Conservation (phyloP, 2,113 vertebrate species). For the Acrocephalus kingi region DNA sequence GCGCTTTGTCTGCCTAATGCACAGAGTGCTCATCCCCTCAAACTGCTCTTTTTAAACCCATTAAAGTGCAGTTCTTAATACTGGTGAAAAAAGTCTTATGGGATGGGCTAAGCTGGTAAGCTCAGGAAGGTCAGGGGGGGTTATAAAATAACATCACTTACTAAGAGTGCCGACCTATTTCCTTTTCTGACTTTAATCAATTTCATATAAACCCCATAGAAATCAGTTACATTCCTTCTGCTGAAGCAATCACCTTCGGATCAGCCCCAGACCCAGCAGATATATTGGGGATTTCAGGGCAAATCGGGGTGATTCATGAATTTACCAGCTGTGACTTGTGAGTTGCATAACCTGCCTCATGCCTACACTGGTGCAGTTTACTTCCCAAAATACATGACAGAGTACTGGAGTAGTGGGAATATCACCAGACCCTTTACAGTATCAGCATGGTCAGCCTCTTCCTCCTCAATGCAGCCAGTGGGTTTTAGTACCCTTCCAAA, state of each 20-base stretch:
- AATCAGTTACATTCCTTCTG: background rate
- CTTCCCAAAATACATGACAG: background rate
- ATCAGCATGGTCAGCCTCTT: background rate
- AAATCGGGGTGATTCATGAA: background rate
- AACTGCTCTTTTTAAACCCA: background rate
- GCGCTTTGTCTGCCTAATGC: background rate
- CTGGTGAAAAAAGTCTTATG: slow-evolving; percentile 3
- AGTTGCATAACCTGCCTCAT: background rate
- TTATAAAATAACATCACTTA: background rate
- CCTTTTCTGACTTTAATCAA: background rate
- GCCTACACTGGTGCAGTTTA: background rate
- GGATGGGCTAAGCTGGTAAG: slow-evolving; percentile 38
- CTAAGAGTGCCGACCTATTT: background rate
- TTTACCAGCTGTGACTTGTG: background rate
- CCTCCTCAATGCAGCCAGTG: background rate
- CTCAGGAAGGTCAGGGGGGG: background rate
- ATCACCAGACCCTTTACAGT: background rate
- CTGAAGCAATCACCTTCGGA: background rate
- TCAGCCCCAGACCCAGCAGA: background rate
- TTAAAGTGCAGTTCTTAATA: background rate
- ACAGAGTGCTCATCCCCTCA: background rate
- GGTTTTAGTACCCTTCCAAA: background rate
- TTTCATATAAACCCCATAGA: background rate
- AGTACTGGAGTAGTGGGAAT: background rate
- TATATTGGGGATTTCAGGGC: background rate